Evolutionary conservation across 2,797 vertebrate species (phyloP), one percentile per base, ranked within the genome.

Genomic region (Poeciliopsis turneri): DNA sequence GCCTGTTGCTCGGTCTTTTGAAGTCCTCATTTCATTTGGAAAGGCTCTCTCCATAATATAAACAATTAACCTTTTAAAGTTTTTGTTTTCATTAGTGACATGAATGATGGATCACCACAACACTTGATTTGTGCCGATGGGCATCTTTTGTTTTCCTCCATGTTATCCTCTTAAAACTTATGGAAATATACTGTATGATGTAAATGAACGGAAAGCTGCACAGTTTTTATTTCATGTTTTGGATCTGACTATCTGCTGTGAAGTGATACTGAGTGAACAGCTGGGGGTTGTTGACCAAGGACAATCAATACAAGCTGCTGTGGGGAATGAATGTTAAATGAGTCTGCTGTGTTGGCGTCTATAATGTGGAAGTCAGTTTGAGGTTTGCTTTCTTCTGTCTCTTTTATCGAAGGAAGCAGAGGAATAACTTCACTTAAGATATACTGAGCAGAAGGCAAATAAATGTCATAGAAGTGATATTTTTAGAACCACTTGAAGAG

Each of bases 221-320:
- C 11, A 36, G 0, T 36, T 28, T 79, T 57, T 30, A 45, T 53
- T 55, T 76, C 18, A 46, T 51, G 39, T 20, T 33, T 75, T 55
- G 7, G 18, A 76, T 69, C 46, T 36, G 61, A 7, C 43, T 30
- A 13, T 66, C 68, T 46, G 51, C 30, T 77, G 57, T 51, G 39
- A n/a, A 33, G 77, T 73, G 70, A 74, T 51, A 73, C 43, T 18
- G 36, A 64, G 47, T 23, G 47, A 88, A 82, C 86, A 83, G 72
- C 72, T 74, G 78, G 53, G 70, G 30, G 36, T n/a, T 72, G 45
- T 41, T 33, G 28, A 68, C 78, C 80, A 88, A 90, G 88, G 88
- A 85, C 86, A 85, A 84, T 92, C 82, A 85, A 81, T 41, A 28
- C 76, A 72, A 49, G 88, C 83, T 82, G 82, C 81, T 69, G 78